These are phyloP conservation scores for Phaethornis superciliosus DNA, from an alignment of 2,113 vertebrate genomes.

Conservation along the genomic window DNA sequence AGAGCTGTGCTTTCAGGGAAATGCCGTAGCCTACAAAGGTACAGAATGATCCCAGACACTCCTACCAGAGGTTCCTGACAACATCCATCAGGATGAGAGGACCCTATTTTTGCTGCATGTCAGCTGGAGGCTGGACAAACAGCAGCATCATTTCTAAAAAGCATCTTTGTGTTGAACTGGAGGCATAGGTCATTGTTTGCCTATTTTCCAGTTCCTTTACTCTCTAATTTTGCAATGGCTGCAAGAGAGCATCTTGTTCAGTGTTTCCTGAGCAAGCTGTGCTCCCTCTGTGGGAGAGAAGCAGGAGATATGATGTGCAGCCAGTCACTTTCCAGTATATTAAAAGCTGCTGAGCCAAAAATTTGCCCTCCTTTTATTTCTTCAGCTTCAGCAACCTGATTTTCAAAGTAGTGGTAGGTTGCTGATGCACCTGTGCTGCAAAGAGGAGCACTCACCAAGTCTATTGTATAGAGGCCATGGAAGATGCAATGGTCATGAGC, in stretches of 20 bases:
- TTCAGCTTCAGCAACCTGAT: not conserved
- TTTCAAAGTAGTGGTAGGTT: not conserved
- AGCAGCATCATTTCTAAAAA: not conserved
- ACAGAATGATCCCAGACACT: not conserved
- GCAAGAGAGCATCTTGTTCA: not conserved
- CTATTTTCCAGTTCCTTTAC: not conserved
- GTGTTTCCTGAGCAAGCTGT: not conserved
- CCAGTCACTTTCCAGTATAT: not conserved
- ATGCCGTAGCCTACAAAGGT: not conserved
- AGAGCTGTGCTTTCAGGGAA: not conserved
- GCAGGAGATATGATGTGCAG: rapidly evolving
- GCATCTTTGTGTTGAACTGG: not conserved
- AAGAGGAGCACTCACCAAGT: rapidly evolving
- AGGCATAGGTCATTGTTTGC: not conserved
- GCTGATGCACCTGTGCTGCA: not conserved
- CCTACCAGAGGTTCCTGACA: not conserved
- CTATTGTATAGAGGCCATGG: not conserved
- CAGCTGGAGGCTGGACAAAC: not conserved
- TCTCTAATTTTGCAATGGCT: not conserved
- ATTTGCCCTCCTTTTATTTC: not conserved
- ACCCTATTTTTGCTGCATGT: not conserved
- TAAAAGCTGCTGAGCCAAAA: not conserved
- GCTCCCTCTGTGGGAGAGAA: not conserved
- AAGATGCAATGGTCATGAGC: rapidly evolving
- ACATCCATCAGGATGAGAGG: not conserved